phyloP scores from a whole-genome alignment of 23 tunicate species.

The Aplidium turbinatum region DNA sequence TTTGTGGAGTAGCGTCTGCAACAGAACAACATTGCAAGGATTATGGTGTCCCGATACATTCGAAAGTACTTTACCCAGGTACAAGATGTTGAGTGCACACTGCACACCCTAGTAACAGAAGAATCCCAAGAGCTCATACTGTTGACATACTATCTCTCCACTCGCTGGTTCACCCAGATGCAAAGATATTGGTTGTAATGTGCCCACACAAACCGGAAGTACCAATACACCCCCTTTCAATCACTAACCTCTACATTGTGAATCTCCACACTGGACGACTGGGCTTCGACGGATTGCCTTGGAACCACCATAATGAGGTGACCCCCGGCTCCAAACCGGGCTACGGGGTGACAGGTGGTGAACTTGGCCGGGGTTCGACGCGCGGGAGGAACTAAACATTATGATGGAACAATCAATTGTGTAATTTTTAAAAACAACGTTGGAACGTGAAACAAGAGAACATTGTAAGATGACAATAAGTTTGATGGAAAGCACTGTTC shows the following conservation, averaged over 20 bases:
- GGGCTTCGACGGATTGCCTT: conserved; percentile 44
- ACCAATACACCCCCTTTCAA: neutral
- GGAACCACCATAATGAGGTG: conserved; percentile 61
- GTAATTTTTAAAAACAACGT: too few species aligned
- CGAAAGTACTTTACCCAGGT: too few species aligned
- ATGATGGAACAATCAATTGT: neutral
- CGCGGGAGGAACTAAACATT: conserved; percentile 24
- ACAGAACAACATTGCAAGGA: neutral
- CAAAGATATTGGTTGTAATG: neutral
- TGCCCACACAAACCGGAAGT: neutral
- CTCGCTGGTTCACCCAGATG: neutral
- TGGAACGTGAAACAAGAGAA: too few species aligned
- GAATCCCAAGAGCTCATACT: too few species aligned
- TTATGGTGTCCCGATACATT: too few species aligned
- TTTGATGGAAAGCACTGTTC: neutral
- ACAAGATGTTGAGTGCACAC: too few species aligned
- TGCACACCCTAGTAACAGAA: too few species aligned
- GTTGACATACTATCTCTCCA: neutral
- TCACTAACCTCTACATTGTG: conserved; percentile 70
- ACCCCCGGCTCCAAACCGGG: conserved; percentile 83
- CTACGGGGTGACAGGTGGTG: conserved; percentile 53
- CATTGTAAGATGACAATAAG: neutral
- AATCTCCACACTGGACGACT: conserved; percentile 70
- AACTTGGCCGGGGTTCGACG: conserved; percentile 77
- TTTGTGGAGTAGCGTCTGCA: conserved; percentile 64